Conservation (phyloP, 2,888 invertebrate genomes). For the Lasius platythorax region DNA sequence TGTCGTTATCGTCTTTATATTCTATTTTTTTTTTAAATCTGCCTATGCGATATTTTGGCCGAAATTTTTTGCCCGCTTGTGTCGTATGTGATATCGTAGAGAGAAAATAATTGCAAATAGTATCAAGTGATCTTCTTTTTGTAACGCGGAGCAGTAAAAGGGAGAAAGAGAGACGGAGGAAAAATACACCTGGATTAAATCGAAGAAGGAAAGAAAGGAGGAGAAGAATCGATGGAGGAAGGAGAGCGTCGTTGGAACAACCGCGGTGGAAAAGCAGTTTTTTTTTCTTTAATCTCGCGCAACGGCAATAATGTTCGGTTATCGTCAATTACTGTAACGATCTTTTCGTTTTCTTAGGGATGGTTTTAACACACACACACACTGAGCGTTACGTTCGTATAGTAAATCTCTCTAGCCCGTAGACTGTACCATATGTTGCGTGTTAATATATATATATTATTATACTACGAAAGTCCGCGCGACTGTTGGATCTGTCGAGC, state of each 20-base stretch:
- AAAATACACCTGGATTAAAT: slow-evolving; percentile 43
- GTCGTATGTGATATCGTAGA: slow-evolving; percentile 44
- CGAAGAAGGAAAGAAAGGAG: slow-evolving; percentile 23
- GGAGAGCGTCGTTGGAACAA: slow-evolving; percentile 38
- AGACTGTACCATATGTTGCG: slow-evolving; percentile 71
- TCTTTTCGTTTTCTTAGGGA: slow-evolving; percentile 63
- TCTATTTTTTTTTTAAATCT: slow-evolving; percentile 13
- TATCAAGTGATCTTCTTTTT: slow-evolving; percentile 61
- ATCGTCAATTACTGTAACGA: slow-evolving; percentile 53
- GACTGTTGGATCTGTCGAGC: slow-evolving; percentile 57
- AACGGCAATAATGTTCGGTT: slow-evolving; percentile 57
- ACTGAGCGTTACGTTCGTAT: slow-evolving; percentile 66
- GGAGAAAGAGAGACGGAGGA: slow-evolving; percentile 25
- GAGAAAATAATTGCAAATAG: slow-evolving; percentile 35
- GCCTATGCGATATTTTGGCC: slow-evolving; percentile 47
- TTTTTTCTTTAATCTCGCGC: slow-evolving; percentile 48
- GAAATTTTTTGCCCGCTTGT: slow-evolving; percentile 50
- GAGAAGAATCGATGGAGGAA: slow-evolving; percentile 48
- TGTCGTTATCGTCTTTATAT: slow-evolving; percentile 19
- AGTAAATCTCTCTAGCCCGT: slow-evolving; percentile 63
- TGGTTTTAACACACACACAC: slow-evolving; percentile 60
- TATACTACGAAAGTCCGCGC: slow-evolving; percentile 23
- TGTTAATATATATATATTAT: slow-evolving; percentile 59
- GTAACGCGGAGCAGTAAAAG: slow-evolving; percentile 69
- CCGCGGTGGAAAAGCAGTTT: slow-evolving; percentile 51